Evolutionary conservation across 2,888 invertebrate species (phyloP).

Genomic region (Mesochorus sp.): DNA sequence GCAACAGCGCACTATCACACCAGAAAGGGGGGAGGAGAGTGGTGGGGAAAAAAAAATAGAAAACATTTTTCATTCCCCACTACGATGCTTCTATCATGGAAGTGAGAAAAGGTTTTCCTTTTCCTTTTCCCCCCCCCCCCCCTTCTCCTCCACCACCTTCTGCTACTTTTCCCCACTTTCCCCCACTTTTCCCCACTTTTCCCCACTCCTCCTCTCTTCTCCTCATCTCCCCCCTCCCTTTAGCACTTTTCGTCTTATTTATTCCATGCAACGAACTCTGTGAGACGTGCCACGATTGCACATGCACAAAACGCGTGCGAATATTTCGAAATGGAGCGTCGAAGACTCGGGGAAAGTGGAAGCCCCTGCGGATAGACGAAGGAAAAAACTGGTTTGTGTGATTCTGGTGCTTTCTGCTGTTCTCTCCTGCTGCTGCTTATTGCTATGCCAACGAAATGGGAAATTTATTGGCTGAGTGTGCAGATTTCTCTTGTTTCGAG

Average conservation of each 20-base stretch:
- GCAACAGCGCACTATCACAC: neutral
- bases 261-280: conserved; percentile 58
- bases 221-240: neutral
- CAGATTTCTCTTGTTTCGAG: conserved; percentile 58
- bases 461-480: conserved; percentile 71
- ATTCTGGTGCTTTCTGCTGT: neutral
- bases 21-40: neutral
- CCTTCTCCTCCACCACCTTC: no score
- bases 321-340: conserved; percentile 68
- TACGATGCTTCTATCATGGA: no score
- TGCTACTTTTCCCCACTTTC: no score
- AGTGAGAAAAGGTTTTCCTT: conserved; percentile 35
- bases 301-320: conserved; percentile 48
- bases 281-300: conserved; percentile 58
- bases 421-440: conserved; percentile 17
- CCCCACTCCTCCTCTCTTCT: neutral
- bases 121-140: no score
- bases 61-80: no score
- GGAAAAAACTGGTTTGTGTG: conserved; percentile 1
- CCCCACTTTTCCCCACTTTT: conserved; percentile 18
- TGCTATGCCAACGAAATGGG: conserved; percentile 64
- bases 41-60: neutral
- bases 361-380: neutral
- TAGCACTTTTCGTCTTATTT: conserved; percentile 54
- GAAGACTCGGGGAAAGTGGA: conserved; percentile 28